phyloP scores from a whole-genome alignment of 2,113 vertebrate genomes.

The Dromiciops gliroides region DNA sequence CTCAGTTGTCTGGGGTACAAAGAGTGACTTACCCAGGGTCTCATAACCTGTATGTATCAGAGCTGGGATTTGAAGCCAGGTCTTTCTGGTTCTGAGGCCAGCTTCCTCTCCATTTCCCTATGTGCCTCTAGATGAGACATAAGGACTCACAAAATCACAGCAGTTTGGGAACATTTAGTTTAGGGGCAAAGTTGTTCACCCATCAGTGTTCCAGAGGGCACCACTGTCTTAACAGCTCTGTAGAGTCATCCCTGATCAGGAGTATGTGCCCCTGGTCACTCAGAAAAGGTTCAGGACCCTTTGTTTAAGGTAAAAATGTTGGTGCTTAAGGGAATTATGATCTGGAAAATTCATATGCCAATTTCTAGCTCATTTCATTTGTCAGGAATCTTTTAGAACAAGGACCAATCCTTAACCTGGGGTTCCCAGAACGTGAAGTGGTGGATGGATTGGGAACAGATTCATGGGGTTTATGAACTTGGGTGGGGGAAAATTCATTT shows the following conservation, averaged over 20 bases:
- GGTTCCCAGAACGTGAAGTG: too few species aligned
- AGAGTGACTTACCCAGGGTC: too few species aligned
- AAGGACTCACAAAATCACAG: too few species aligned
- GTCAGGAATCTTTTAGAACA: background rate
- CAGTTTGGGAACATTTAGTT: too few species aligned
- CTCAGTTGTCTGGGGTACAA: too few species aligned
- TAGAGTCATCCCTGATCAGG: background rate
- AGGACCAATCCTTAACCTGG: background rate
- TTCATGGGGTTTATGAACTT: background rate
- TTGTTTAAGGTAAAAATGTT: background rate
- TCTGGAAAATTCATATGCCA: background rate
- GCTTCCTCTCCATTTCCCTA: too few species aligned
- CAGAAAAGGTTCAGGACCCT: background rate
- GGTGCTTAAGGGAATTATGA: background rate
- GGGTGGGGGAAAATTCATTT: too few species aligned
- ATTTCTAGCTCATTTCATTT: background rate
- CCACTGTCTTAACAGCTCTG: background rate
- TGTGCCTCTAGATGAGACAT: too few species aligned
- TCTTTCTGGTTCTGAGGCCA: too few species aligned
- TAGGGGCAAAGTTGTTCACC: too few species aligned
- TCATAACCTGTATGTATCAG: too few species aligned
- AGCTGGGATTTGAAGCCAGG: too few species aligned
- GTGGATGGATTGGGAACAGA: background rate
- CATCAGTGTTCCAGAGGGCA: background rate
- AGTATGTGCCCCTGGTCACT: background rate